These are phyloP conservation scores for Tribolium madens DNA, from an alignment of 1,140 invertebrate species.

Conservation along the genomic window DNA sequence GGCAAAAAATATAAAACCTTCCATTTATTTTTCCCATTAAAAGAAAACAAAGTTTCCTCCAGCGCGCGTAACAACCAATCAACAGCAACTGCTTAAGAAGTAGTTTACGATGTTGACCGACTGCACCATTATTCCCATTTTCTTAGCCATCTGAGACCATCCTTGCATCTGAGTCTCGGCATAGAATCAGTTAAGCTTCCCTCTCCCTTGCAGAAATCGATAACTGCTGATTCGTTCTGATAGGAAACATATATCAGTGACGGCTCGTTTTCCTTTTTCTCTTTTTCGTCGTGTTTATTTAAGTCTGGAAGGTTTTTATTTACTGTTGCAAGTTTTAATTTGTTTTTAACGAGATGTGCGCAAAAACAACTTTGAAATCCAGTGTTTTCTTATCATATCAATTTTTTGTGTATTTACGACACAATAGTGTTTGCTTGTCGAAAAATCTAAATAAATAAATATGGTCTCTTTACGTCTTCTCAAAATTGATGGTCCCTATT, in stretches of 20 bases:
- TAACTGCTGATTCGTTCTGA: conserved; percentile 46
- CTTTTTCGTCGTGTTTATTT: conserved; percentile 47
- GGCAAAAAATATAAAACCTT: conserved; percentile 18
- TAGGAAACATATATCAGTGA: conserved; percentile 50
- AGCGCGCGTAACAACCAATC: conserved; percentile 50
- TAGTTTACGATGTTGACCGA: conserved; percentile 57
- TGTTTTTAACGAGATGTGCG: not conserved
- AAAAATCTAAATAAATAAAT: not conserved
- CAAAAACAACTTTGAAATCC: not conserved
- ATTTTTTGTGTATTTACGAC: not conserved
- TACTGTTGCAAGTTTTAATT: conserved; percentile 19
- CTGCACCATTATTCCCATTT: conserved; percentile 55
- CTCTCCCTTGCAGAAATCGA: conserved; percentile 39
- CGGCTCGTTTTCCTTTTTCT: conserved; percentile 44
- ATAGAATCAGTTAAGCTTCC: conserved; percentile 19
- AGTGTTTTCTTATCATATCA: not conserved
- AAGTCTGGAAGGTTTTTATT: conserved; percentile 34
- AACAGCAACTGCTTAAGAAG: conserved; percentile 51
- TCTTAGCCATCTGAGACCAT: conserved; percentile 54
- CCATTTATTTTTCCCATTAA: conserved; percentile 39
- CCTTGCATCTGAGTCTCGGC: conserved; percentile 40
- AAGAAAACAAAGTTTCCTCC: conserved; percentile 47
- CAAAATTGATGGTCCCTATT: not conserved
- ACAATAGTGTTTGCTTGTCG: too few species aligned
- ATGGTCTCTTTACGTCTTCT: not conserved